phyloP scores from a whole-genome alignment of 92 coral and sea anemone species.

The Scolanthus callimorphus region DNA sequence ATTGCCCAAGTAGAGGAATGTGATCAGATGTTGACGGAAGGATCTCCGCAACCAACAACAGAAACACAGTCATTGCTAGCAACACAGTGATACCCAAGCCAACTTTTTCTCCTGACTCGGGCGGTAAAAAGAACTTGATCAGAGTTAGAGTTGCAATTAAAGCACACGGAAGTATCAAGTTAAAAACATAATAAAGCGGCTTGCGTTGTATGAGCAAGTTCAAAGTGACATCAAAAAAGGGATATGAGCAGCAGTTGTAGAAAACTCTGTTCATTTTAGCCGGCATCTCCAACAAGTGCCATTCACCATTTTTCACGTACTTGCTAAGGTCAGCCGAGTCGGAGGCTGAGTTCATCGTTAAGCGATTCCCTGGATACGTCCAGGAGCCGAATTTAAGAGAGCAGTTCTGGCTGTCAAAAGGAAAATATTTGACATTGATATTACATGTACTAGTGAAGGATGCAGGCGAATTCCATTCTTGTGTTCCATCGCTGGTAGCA shows the following conservation, averaged over 20 bases:
- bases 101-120: constrained; percentile 91
- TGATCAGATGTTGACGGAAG: constrained; percentile 89
- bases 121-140: constrained; percentile 83
- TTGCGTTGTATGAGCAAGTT: constrained; percentile 68
- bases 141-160: constrained; percentile 73
- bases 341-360: constrained; percentile 54
- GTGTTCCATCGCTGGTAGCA: constrained; percentile 47
- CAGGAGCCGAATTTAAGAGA: constrained; percentile 93
- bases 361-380: constrained; percentile 80
- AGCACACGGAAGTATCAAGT: constrained; percentile 91
- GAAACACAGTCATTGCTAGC: constrained; percentile 91
- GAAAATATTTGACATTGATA: constrained; percentile 82
- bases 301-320: constrained; percentile 80
- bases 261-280: constrained; percentile 58
- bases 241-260: constrained; percentile 64
- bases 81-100: constrained; percentile 94
- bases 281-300: constrained; percentile 65
- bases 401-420: constrained; percentile 92
- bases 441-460: constrained; percentile 85
- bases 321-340: constrained; percentile 56
- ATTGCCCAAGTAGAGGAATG: constrained; percentile 83
- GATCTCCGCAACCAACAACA: constrained; percentile 83
- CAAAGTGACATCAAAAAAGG: constrained; percentile 68
- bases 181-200: constrained; percentile 84
- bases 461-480: constrained; percentile 86